Base-by-base conservation (phyloP, 2,888 invertebrate genomes). In the Selenia dentaria region DNA sequence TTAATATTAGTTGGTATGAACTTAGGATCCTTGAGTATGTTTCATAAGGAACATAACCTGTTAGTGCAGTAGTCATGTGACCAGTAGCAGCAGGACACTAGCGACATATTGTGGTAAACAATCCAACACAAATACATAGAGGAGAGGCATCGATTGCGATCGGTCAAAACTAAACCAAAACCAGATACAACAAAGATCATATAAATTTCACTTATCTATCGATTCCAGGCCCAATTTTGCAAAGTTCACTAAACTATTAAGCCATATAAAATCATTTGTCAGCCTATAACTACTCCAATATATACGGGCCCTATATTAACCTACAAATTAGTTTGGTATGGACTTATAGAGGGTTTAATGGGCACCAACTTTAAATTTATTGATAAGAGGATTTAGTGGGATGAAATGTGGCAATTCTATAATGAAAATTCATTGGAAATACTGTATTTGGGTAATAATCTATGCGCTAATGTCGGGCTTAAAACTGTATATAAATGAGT, bases 321-420 rank as follows among this genome's bases (percentile, higher is more conserved):
- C 57, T 46, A 64, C 69, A 70, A 70, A 70, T 70, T 70, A 69
- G 66, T 62, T 48, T 50, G 57, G 51, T 58, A 54, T 57, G 38
- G 54, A 62, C 57, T 57, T 54, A 54, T 44, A 48, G 35, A 34
- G 59, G 67, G 49, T 70, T 69, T 62, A 62, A 53, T 48, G 47
- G 50, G 59, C 50, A 65, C 55, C 57, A 65, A 65, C 50, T 67
- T 67, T 55, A 67, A 67, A 70, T 70, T 70, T 70, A 70, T 70
- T 63, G 71, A 70, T 69, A 67, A 63, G 62, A 65, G 66, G 71
- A 62, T 70, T 63, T 62, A 42, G 22, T 20, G 31, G 62, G 51
- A 55, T 66, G 58, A 68, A 70, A 62, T 66, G 67, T 66, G 56
- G 60, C 44, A 32, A 59, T 53, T 54, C 54, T 35, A 39, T 55